These are phyloP conservation scores for Sebastes aleutianus DNA, from an alignment of 2,797 vertebrate species.

Conservation along the genomic window DNA sequence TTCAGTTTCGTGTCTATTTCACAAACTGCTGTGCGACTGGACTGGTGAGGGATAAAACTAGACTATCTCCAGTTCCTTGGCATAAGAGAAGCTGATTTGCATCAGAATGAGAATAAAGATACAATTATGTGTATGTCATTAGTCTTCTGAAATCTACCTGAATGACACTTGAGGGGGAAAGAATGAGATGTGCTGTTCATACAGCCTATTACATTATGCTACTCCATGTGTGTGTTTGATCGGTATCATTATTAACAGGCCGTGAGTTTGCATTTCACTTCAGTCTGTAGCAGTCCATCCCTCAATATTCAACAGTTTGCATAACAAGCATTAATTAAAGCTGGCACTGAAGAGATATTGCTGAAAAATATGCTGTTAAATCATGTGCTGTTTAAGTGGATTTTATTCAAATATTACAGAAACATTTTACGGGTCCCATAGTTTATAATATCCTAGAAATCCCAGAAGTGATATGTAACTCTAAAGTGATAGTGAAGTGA, in stretches of 20 bases:
- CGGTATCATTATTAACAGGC: background rate
- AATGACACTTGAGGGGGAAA: background rate
- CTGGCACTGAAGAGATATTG: background rate
- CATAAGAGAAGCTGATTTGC: background rate
- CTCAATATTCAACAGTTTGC: background rate
- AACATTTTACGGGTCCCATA: background rate
- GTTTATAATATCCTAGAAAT: background rate
- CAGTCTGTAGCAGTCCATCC: background rate
- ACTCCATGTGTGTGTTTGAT: background rate
- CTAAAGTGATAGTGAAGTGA: background rate
- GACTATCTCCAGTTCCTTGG: background rate
- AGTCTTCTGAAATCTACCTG: background rate
- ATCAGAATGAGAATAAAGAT: slow-evolving; percentile 18
- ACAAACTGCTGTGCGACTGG: no score
- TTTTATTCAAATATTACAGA: background rate
- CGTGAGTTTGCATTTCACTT: background rate
- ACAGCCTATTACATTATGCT: background rate
- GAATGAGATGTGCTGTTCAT: background rate
- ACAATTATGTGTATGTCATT: background rate
- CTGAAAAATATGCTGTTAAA: background rate
- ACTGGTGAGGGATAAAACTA: background rate
- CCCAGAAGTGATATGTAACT: background rate
- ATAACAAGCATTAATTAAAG: background rate
- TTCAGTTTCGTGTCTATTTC: no score
- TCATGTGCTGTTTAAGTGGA: background rate